Evolutionary conservation across 2,113 vertebrate genomes (phyloP), one percentile per base, ranked within the genome.

Genomic region (Rhegmatorhina hoffmannsi): DNA sequence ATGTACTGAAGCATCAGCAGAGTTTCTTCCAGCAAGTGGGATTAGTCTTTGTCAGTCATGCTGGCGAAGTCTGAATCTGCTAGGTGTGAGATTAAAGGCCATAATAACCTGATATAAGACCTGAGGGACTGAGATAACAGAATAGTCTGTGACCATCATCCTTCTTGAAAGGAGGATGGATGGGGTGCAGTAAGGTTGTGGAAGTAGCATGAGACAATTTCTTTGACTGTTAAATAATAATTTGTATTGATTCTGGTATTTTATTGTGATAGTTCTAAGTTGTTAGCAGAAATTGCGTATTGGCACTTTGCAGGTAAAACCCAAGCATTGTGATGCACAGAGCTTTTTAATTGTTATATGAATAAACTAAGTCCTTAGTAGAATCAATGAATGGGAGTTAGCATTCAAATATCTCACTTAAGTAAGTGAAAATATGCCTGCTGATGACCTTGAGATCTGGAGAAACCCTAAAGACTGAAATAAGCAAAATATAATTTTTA

Each of bases 191-290:
- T 46, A 50, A 70, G 16, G 10, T 83, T 68, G 53, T 64, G 25
- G 43, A 84, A 83, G 43, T 55, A 84, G 43, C n/a, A 21, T 52
- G 70, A 17, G 1, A 0, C 25, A 9, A 43, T 68, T 91, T 94
- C 19, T 79, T 60, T 53, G 91, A 17, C 44, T 44, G 13, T 87
- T 70, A 25, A 70, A 33, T 49, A 82, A 40, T 16, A 3, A 40
- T 92, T 92, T 94, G n/a, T 90, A 52, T 81, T 95, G 36, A 60
- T 87, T 13, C 1, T 74, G 28, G 26, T 93, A 69, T 72, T 95
- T 87, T 86, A 50, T 38, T 24, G 3, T 56, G 36, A 8, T 55
- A 70, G 36, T 87, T 86, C 16, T 44, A 80, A 91, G 8, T 25
- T 85, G 14, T 62, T 67, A 69, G 47, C 26, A 46, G 56, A 43